phyloP scores from a whole-genome alignment of 2,797 vertebrate genomes.

The Clarias laeviceps region DNA sequence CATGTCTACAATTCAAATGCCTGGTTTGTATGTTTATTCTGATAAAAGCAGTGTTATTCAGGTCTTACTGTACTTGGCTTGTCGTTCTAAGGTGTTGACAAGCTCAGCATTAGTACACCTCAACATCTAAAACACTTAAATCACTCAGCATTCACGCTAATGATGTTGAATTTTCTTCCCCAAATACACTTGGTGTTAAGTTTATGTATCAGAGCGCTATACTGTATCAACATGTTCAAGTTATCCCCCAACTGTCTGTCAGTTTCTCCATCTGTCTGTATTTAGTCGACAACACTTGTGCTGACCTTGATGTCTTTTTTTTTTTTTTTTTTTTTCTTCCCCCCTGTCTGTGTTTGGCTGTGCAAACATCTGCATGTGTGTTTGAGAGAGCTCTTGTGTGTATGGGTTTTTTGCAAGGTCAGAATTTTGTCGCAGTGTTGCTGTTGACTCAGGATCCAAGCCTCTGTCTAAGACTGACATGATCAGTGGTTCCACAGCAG shows the following conservation, averaged over 20 bases:
- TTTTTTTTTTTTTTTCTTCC: constrained; percentile 48
- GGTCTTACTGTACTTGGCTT: background rate
- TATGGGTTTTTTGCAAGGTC: constrained; percentile 12
- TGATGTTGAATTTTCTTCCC: constrained; percentile 26
- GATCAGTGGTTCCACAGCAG: constrained; percentile 54
- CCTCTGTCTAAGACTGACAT: constrained; percentile 58
- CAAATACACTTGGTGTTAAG: constrained; percentile 36
- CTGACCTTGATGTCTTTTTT: constrained; percentile 54
- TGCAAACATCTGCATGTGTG: constrained; percentile 31
- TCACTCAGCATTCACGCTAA: background rate
- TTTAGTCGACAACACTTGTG: constrained; percentile 26
- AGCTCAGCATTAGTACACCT: background rate
- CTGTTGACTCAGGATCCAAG: constrained; percentile 72
- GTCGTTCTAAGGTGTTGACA: background rate
- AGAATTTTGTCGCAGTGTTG: constrained; percentile 63
- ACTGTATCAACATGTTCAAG: constrained; percentile 1
- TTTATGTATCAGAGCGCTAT: background rate
- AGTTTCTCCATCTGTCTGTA: constrained; percentile 27
- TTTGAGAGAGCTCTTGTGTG: constrained; percentile 28
- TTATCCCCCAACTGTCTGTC: background rate
- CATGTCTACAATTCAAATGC: background rate
- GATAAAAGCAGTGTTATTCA: constrained; percentile 29
- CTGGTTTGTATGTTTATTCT: background rate
- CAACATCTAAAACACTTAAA: constrained; percentile 6
- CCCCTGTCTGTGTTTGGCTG: constrained; percentile 36